Evolutionary conservation across 2,797 vertebrate genomes (phyloP), one percentile per base, ranked within the genome.

Genomic region (Epinephelus awoara): DNA sequence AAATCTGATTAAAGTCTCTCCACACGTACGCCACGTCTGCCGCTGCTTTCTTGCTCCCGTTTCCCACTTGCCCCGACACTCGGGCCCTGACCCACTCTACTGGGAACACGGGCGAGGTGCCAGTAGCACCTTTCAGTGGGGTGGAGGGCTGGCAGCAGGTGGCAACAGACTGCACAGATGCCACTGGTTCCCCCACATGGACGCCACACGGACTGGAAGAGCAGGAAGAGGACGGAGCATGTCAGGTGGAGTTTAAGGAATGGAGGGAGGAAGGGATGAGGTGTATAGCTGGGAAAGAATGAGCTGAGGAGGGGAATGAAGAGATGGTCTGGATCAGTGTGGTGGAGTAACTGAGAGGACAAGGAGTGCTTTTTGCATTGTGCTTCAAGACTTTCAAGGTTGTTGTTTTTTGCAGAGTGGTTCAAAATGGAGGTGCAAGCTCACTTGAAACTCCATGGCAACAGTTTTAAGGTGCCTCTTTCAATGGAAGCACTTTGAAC

Each of bases 111-210:
- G 67, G 44, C 21, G 23, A 69, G 57, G 71, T 1, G 27, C 68
- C 46, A 66, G 69, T 55, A 63, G 79, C 67, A 75, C 69, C 67
- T 90, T 87, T 85, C 83, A 82, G 63, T 23, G 38, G 46, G 73
- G 69, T 59, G 78, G 64, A 67, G 72, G 72, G 49, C 40, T n/a
- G 77, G 85, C 83, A 89, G 92, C 88, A 86, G 85, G 83, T 83
- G 81, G 87, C 67, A 67, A 78, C 92, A 93, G 89, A 90, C 84
- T 85, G 85, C 72, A 71, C 79, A 83, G 86, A 80, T 79, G 71
- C 70, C 54, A 57, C 77, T 29, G 49, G 75, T 83, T 82, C 40
- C 52, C 49, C 42, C n/a, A 63, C 72, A 77, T 57, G 46, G 67
- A 71, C 61, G 49, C 51, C 25, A 70, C 72, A 42, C 42, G 19